A percentile compares a stretch with the other conserved stretches of the same genome.
Evolutionary conservation across 2,888 invertebrate species (phyloP).

Genomic region (Metallyticus violacea): DNA sequence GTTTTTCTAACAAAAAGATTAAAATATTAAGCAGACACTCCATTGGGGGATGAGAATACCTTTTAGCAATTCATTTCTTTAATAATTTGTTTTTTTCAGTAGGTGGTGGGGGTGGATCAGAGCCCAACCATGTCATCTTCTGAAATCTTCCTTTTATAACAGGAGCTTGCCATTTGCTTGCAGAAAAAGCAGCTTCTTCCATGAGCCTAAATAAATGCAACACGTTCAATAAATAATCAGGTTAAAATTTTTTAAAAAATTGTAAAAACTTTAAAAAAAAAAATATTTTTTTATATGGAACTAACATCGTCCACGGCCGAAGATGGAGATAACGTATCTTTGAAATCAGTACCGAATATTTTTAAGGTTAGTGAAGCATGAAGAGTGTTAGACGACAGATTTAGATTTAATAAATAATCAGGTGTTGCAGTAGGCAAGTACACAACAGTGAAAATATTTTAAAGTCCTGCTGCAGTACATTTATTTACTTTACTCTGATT

Average conservation of each 20-base stretch:
- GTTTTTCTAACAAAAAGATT: not conserved
- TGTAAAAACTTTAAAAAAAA: no score
- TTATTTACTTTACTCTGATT: no score
- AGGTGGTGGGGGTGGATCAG: constrained; percentile 32
- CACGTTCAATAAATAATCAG: constrained; percentile 29
- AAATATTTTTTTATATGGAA: no score
- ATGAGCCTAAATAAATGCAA: constrained; percentile 14
- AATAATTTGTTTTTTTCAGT: constrained; percentile 21
- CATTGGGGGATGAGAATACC: not conserved
- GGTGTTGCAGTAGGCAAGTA: not conserved
- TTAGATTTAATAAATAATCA: constrained; percentile 19
- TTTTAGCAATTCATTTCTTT: constrained; percentile 11
- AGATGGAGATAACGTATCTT: no score
- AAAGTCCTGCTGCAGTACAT: no score
- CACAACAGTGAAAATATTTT: no score
- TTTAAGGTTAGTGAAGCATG: no score
- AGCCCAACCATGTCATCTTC: constrained; percentile 34
- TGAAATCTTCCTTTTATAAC: constrained; percentile 45
- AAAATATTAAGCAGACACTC: not conserved
- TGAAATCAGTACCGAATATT: no score
- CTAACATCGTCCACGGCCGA: no score
- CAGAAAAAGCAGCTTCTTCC: constrained; percentile 31
- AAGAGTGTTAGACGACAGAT: no score
- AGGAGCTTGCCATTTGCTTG: constrained; percentile 45
- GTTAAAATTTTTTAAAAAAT: no score